These are phyloP conservation scores for Psophia crepitans DNA, from an alignment of 2,113 vertebrate species.

Conservation along the genomic window DNA sequence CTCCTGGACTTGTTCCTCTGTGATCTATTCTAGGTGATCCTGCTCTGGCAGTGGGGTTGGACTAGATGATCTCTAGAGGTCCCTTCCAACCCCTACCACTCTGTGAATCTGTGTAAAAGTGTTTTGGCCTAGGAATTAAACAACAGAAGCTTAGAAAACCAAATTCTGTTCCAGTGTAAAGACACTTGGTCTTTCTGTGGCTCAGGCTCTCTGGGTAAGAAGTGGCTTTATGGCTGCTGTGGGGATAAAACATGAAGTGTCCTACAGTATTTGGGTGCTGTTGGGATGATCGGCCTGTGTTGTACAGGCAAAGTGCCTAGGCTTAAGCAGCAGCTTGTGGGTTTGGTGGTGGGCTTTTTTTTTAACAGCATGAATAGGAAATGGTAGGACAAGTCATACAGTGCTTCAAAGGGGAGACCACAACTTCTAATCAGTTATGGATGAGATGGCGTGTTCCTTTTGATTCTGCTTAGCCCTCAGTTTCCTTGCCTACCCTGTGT, in stretches of 20 bases:
- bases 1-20: too few relatives aligned
- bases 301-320: neutral
- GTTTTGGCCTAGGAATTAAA: neutral
- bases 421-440: neutral
- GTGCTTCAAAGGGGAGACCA: neutral
- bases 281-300: neutral
- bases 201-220: neutral
- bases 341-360: neutral
- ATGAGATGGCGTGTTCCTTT: neutral
- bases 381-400: neutral
- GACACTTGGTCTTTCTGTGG: neutral
- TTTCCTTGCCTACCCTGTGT: neutral
- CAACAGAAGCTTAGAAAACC: neutral
- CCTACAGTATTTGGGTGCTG: neutral
- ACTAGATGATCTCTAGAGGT: too few relatives aligned
- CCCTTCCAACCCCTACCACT: too few relatives aligned
- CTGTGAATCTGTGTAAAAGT: too few relatives aligned
- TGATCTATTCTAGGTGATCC: too few relatives aligned
- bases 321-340: neutral
- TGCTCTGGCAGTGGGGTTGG: too few relatives aligned
- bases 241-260: neutral
- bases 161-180: neutral
- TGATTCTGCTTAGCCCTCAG: neutral
- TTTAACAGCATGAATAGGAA: neutral
- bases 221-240: neutral